Evolutionary conservation across 53 echinoderm and acorn worm genomes (phyloP), one percentile per base, ranked within the genome.

Genomic region (Apostichopus leukothele): DNA sequence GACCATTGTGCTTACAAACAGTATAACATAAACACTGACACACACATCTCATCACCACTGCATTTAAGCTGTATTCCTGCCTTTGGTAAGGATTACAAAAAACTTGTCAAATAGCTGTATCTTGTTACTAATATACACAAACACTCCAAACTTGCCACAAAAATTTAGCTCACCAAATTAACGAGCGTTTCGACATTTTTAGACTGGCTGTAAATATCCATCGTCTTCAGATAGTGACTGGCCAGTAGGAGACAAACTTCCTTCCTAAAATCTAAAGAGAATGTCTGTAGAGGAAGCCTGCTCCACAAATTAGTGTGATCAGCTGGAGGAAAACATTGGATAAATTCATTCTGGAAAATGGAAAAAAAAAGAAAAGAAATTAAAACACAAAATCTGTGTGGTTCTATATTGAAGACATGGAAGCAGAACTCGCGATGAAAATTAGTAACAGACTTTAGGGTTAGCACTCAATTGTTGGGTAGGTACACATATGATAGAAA

Each of bases 261-360:
- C 59, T 68, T 60, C 25, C 80, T 92, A 16, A 53, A 73, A 3
- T 76, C 91, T 84, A 90, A 90, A 73, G 91, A 87, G 76, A 96
- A 92, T n/a, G 94, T 90, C 26, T 78, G 75, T 51, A 96, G 83
- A 2, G 96, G 94, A 19, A 96, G 52, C 20, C 88, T 75, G 4
- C 89, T 89, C 96, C 96, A 96, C 39, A 96, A 52, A 21, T 55
- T 51, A 16, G 6, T 11, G 76, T 96, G 55, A 60, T 61, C 77
- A 63, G 84, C 76, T 50, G 88, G 67, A 7, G 94, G 92, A 60
- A 78, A 96, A 7, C 19, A 52, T n/a, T 51, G 53, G 4, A 79
- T 4, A 13, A 79, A 63, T 4, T 63, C 63, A 63, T 4, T 63
- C 63, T 63, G 16, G 63, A 63, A 63, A 63, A 63, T 63, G 12